Conservation (phyloP, 1,140 invertebrate species). For the Saccostrea cuccullata region DNA sequence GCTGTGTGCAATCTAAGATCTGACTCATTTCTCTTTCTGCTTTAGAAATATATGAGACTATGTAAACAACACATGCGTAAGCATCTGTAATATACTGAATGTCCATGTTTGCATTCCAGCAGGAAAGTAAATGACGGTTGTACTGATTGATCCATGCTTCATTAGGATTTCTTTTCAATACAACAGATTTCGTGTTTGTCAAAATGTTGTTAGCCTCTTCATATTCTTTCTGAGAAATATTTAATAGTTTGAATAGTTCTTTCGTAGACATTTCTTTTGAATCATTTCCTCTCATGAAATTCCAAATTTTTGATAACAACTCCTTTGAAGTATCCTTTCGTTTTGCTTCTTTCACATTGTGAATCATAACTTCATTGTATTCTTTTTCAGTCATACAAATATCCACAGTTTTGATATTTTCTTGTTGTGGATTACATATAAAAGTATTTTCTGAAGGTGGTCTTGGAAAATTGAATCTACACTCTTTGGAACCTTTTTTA, state of each 20-base stretch:
- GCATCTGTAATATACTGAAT: constrained; percentile 56
- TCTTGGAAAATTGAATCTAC: constrained; percentile 46
- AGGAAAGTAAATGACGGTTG: constrained; percentile 41
- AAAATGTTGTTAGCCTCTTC: background rate
- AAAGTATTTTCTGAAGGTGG: constrained; percentile 45
- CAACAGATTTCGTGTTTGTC: constrained; percentile 6
- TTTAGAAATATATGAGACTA: constrained; percentile 52
- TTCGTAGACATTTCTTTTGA: background rate
- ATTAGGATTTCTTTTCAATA: constrained; percentile 40
- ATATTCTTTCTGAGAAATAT: background rate
- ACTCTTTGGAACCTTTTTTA: constrained; percentile 36
- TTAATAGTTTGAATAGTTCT: constrained; percentile 18
- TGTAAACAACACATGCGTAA: constrained; percentile 47
- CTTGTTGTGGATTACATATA: constrained; percentile 15
- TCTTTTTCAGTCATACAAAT: background rate
- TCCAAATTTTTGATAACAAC: constrained; percentile 9
- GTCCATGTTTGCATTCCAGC: constrained; percentile 61
- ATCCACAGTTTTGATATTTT: background rate
- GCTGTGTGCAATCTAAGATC: constrained; percentile 40
- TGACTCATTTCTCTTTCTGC: constrained; percentile 49
- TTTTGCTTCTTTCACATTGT: background rate
- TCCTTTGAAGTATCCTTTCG: background rate
- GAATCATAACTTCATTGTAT: constrained; percentile 4
- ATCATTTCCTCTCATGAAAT: background rate
- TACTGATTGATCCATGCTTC: constrained; percentile 53